Conservation (phyloP, 2,113 vertebrate genomes). For the Microcebus griseorufus region DNA sequence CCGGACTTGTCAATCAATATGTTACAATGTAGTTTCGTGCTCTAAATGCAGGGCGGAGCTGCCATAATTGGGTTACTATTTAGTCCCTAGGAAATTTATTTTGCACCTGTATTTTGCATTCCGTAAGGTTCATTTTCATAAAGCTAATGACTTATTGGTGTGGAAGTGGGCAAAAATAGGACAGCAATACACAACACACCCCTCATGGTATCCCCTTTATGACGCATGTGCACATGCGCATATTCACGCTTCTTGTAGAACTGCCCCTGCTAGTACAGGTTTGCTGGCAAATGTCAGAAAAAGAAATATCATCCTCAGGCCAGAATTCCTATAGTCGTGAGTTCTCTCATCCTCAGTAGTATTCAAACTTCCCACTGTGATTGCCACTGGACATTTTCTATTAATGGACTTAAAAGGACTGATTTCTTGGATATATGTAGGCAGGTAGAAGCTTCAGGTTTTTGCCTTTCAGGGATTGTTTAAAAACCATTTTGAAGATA, state of each 20-base stretch:
- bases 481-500: neutral
- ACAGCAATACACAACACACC: fast-evolving
- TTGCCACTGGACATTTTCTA: neutral
- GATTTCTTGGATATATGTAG: neutral
- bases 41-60: neutral
- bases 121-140: neutral
- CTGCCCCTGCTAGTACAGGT: neutral
- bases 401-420: neutral
- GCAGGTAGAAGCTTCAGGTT: no score
- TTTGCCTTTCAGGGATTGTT: neutral
- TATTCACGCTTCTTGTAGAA: neutral
- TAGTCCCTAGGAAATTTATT: neutral
- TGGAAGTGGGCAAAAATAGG: neutral
- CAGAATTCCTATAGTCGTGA: no score
- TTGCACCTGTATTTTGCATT: neutral
- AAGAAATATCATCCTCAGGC: fast-evolving
- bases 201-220: fast-evolving
- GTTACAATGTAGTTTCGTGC: fast-evolving
- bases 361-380: neutral
- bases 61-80: fast-evolving
- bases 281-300: neutral
- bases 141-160: neutral
- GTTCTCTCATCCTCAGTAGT: fast-evolving
- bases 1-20: neutral
- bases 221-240: no score